Evolutionary conservation across 2,797 vertebrate species (phyloP).

Genomic region (Xiphophorus birchmanni): DNA sequence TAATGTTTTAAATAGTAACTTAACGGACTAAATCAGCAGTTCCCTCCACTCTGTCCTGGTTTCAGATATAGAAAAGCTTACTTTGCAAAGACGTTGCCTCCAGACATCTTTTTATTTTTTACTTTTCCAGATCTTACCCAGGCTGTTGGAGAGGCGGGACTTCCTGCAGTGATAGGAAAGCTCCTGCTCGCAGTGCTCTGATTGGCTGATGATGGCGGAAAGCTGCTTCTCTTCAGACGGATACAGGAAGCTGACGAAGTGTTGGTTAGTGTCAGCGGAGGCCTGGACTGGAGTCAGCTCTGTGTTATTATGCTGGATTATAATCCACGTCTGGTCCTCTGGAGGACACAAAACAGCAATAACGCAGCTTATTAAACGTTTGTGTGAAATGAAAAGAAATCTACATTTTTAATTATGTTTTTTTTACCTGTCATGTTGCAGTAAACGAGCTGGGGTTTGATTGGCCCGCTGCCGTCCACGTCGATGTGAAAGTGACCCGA

Average conservation of each 20-base stretch:
- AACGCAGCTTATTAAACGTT: not conserved
- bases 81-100: conserved; percentile 15
- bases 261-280: conserved; percentile 78
- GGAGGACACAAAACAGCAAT: not conserved
- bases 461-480: conserved; percentile 93
- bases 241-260: conserved; percentile 87
- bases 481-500: conserved; percentile 92
- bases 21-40: conserved; percentile 39
- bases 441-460: conserved; percentile 89
- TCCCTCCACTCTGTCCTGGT: conserved; percentile 5
- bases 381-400: not conserved
- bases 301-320: conserved; percentile 92
- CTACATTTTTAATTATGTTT: not conserved
- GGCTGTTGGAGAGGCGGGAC: conserved; percentile 90
- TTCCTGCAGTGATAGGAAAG: conserved; percentile 88
- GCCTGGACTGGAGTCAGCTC: conserved; percentile 86
- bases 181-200: conserved; percentile 93
- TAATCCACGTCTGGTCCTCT: conserved; percentile 89
- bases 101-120: not conserved
- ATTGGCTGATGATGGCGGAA: conserved; percentile 82
- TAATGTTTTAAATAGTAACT: conserved; percentile 48
- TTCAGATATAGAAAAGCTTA: conserved; percentile 28
- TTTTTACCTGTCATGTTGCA: conserved; percentile 96
- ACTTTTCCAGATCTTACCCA: conserved; percentile 76
- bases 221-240: conserved; percentile 86